Base-by-base conservation (phyloP, 2,888 invertebrate genomes). In the Melanotus villosus region DNA sequence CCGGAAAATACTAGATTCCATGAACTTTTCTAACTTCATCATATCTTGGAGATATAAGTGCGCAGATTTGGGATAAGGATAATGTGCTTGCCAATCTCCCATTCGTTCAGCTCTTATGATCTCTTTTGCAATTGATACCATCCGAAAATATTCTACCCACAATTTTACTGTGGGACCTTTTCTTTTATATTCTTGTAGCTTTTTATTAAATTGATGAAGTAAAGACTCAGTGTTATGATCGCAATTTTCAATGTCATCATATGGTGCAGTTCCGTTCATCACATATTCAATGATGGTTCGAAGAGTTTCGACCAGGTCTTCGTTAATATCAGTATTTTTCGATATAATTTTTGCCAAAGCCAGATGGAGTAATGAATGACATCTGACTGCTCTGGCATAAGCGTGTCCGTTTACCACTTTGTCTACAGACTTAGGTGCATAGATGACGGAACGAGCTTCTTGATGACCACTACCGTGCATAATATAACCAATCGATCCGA, bases 391-490 rank as follows among this genome's bases (percentile, higher is more conserved):
- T 66, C 76, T 41, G 0, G 43, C 41, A 19, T 45, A 79, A 69
- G 78, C 78, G 74, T 80, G 78, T n/a, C 79, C 77, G 73, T 71
- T 75, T 3, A 80, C 57, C 76, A 79, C 78, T 73, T 80, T 78
- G 45, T 79, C 78, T 68, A 78, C 52, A 64, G 75, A 77, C 10
- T 73, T 76, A n/a, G 47, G 5, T 16, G 78, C 77, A 72, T 75
- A 78, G 41, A 77, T 72, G 7, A 58, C 12, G 7, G 47, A 9
- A 18, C 47, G 18, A 1, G 21, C 32, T 70, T 84, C 81, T 72
- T 80, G 80, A 9, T 84, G 26, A 5, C 84, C 84, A 70, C 82
- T 84, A 66, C 83, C 82, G 54, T 74, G 68, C 83, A 84, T 84
- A 65, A 84, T 79, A 66, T 78, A 70, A 23, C 82, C 83, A 36